Evolutionary conservation across 2,888 invertebrate genomes (phyloP), one percentile per base, ranked within the genome.

Genomic region (Scaptomyza polygonia): DNA sequence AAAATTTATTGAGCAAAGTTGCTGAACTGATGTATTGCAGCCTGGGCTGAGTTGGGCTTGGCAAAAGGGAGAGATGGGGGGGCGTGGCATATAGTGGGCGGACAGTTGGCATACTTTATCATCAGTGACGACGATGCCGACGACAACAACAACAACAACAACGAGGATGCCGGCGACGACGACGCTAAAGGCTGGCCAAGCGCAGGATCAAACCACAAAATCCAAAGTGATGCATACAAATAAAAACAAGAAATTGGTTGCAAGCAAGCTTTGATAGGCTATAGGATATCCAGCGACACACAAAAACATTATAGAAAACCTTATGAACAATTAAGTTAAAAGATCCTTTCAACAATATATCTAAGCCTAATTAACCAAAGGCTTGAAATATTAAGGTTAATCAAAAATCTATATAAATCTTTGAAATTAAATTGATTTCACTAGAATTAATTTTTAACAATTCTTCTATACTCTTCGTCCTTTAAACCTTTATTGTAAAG

Each of bases 91-190:
- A 2, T n/a, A 48, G 36, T 62, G 74, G 67, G 79, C 86, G 79
- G 89, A 86, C 89, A 88, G 88, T 84, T 87, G 88, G 85, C 88
- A 87, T 84, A 87, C 81, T 87, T 89, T 89, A 88, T 89, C 88
- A 86, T 89, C 81, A 72, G 83, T 73, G n/a, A n/a, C n/a, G n/a
- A n/a, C 67, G 79, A 70, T 77, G 67, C 62, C 71, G 48, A 45
- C 71, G 40, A 39, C 58, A 67, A 43, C 47, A 65, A 63, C 42
- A 12, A 55, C 61, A 48, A 55, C 63, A 55, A 30, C 64, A 51
- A 40, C 39, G 67, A 43, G 32, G 68, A 43, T 57, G 59, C 51
- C 67, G 56, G 34, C 76, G 67, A 59, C 78, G 72, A 49, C 63
- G 86, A 71, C 67, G 65, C 66, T 77, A 80, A 83, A 70, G 84